Evolutionary conservation across 2,888 invertebrate genomes (phyloP).

Genomic region (Plebejus argus): DNA sequence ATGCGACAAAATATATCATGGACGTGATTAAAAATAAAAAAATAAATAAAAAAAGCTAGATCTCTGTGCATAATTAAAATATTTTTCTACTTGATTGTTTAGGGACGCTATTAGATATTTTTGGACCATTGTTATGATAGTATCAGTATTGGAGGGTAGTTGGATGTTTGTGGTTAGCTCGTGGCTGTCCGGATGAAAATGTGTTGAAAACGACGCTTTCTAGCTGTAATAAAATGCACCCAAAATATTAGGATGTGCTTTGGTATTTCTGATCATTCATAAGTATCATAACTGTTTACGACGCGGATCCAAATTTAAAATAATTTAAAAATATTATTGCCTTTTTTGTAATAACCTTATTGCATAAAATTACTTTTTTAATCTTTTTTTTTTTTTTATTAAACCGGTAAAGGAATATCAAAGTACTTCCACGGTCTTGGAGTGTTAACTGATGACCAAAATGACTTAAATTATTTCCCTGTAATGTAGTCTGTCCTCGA

Average conservation of each 20-base stretch:
- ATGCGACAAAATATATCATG: slow-evolving; percentile 52
- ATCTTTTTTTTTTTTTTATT: neutral
- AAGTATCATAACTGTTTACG: neutral
- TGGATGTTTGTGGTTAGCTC: slow-evolving; percentile 60
- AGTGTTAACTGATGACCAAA: slow-evolving; percentile 62
- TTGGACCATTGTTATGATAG: slow-evolving; percentile 80
- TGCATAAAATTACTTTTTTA: neutral
- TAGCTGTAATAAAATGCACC: slow-evolving; percentile 61
- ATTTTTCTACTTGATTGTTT: slow-evolving; percentile 80
- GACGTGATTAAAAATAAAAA: slow-evolving; percentile 51
- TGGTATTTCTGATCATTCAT: slow-evolving; percentile 37
- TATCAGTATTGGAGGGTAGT: slow-evolving; percentile 71
- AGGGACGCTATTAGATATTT: slow-evolving; percentile 79
- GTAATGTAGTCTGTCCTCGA: neutral
- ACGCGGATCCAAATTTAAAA: neutral
- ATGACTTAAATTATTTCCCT: slow-evolving; percentile 51
- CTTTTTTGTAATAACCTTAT: neutral
- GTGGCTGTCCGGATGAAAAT: slow-evolving; percentile 60
- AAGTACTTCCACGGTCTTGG: slow-evolving; percentile 56
- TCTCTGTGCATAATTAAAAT: slow-evolving; percentile 62
- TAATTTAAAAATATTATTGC: neutral
- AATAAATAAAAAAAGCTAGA: slow-evolving; percentile 55
- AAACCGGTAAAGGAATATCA: slow-evolving; percentile 41
- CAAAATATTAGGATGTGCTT: slow-evolving; percentile 37
- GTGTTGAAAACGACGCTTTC: slow-evolving; percentile 59